Evolutionary conservation across 2,888 invertebrate genomes (phyloP), one percentile per base, ranked within the genome.

Genomic region (Podotricha telesiphe): DNA sequence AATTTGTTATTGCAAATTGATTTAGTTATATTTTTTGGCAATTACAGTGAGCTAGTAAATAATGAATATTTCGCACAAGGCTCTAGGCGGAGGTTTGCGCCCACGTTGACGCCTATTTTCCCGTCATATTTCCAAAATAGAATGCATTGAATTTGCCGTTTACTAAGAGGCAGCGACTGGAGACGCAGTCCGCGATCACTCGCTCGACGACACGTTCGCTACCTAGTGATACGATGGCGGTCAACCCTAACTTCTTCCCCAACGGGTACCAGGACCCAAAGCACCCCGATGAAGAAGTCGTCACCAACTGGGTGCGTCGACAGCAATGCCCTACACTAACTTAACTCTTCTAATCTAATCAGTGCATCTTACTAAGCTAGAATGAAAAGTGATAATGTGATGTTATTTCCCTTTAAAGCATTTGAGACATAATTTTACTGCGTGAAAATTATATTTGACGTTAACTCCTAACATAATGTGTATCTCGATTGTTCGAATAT

Each of bases 231-330:
- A 79, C 76, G 70, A 92, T 91, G 91, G 83, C 90, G 75, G 83
- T 87, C 82, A 91, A 92, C 86, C 90, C 84, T 63, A 92, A 92
- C 79, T 93, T 93, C 87, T 93, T 92, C 87, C 93, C 93, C 82
- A 93, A 93, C 80, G 93, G 93, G 68, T 93, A 93, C 86, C 93
- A 93, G 85, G 93, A 93, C 79, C 86, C 91, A 76, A 89, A 87
- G 87, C 92, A 93, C 82, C 92, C 87, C 73, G 94, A 94, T 73
- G 94, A 94, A 74, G 94, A 94, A 84, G 91, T 91, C 70, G 94
- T 94, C 80, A 87, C 89, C 79, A 94, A 94, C 81, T 94, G 94
- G 94, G 94, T 94, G 93, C 88, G 94, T 93, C 82, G 78, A 74
- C 47, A 63, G 22, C 48, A 58, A 48, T 70, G 15, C 11, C 50